Evolutionary conservation across 2,797 vertebrate genomes (phyloP).

Genomic region (Takifugu rubripes): DNA sequence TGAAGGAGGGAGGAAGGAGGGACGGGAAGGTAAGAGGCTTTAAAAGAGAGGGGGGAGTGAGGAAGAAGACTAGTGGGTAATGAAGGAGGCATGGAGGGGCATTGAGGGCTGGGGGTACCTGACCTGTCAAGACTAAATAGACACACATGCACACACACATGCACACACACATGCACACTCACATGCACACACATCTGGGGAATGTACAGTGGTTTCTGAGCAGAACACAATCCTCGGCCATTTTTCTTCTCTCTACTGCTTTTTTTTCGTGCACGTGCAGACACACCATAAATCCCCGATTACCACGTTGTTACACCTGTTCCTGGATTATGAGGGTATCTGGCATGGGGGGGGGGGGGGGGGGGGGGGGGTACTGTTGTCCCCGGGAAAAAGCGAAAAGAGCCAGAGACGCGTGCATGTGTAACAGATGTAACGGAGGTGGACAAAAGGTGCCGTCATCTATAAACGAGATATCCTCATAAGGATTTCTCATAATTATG

Average conservation of each 20-base stretch:
- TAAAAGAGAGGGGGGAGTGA: conserved; percentile 26
- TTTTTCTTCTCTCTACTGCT: background rate
- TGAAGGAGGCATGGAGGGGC: conserved; percentile 31
- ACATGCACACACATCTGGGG: background rate
- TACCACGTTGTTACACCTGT: conserved; percentile 72
- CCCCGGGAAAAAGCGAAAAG: conserved; percentile 57
- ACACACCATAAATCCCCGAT: conserved; percentile 66
- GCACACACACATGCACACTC: background rate
- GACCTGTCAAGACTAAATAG: conserved; percentile 32
- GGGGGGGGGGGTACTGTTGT: conserved; percentile 27
- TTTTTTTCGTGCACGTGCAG: background rate
- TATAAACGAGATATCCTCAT: conserved; percentile 23
- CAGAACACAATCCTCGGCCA: too few relatives aligned
- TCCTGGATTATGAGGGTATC: conserved; percentile 70
- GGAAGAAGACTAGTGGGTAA: conserved; percentile 27
- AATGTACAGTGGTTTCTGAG: too few relatives aligned
- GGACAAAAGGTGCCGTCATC: too few relatives aligned
- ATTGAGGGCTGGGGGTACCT: conserved; percentile 23
- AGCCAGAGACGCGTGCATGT: conserved; percentile 1
- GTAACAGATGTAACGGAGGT: too few relatives aligned
- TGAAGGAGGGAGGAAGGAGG: conserved; percentile 6
- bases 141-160: background rate
- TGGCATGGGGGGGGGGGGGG: conserved; percentile 59
- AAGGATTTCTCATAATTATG: background rate
- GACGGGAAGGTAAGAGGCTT: conserved; percentile 5